phyloP scores from a whole-genome alignment of 1,140 invertebrate species.

The Homalodisca vitripennis region DNA sequence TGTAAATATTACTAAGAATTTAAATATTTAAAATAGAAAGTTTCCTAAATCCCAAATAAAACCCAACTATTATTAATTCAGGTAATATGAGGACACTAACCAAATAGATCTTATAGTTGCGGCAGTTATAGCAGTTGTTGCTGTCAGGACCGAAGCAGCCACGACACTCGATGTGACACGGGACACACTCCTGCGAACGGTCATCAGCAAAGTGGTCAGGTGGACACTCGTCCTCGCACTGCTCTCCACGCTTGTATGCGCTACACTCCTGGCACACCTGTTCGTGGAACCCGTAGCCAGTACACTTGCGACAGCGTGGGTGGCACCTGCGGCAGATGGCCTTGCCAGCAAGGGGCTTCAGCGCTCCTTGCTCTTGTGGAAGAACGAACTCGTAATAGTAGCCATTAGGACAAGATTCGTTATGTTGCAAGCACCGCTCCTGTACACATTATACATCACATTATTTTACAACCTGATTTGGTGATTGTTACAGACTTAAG shows the following conservation, averaged over 20 bases:
- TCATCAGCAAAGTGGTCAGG: constrained; percentile 80
- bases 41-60: too few relatives aligned
- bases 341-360: constrained; percentile 72
- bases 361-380: constrained; percentile 65
- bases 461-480: too few relatives aligned
- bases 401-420: constrained; percentile 78
- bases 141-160: constrained; percentile 78
- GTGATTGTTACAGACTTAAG: too few relatives aligned
- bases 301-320: constrained; percentile 84
- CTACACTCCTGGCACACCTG: constrained; percentile 82
- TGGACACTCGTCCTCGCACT: constrained; percentile 90
- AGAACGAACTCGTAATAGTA: constrained; percentile 85
- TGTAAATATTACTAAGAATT: too few relatives aligned
- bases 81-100: constrained; percentile 45
- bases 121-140: constrained; percentile 78
- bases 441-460: too few relatives aligned
- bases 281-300: constrained; percentile 82
- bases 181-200: constrained; percentile 67
- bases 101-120: constrained; percentile 80
- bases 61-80: too few relatives aligned
- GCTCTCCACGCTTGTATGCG: constrained; percentile 80
- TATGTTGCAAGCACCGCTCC: constrained; percentile 73
- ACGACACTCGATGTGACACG: constrained; percentile 78
- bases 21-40: too few relatives aligned
- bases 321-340: constrained; percentile 88